Conservation (phyloP, 1,140 invertebrate genomes). For the Diorhabda sublineata region DNA sequence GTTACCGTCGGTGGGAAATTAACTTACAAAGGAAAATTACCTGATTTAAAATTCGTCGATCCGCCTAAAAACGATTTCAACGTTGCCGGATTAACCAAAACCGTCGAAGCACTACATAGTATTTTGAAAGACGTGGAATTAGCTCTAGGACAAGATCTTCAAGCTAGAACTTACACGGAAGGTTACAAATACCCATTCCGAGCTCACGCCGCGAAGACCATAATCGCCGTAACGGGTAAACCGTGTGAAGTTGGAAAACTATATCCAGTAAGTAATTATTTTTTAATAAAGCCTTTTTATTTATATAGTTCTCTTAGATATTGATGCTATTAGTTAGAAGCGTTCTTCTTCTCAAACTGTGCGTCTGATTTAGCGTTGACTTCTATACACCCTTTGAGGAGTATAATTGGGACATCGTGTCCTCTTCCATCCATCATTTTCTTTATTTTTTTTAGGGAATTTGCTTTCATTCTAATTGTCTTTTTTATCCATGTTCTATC, state of each 20-base stretch:
- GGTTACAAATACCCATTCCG: conserved; percentile 60
- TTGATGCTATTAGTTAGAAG: neutral
- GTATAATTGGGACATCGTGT: too few relatives aligned
- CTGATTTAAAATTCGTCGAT: conserved; percentile 51
- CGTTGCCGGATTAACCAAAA: neutral
- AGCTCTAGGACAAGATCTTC: conserved; percentile 33
- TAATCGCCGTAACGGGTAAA: conserved; percentile 50
- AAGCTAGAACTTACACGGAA: conserved; percentile 53
- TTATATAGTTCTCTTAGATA: too few relatives aligned
- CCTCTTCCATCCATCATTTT: too few relatives aligned
- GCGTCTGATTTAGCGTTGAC: neutral
- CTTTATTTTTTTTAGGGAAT: too few relatives aligned
- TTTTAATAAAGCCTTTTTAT: neutral
- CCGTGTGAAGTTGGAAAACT: conserved; percentile 38
- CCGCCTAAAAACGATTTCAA: conserved; percentile 20
- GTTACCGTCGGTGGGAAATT: conserved; percentile 54
- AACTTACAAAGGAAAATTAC: conserved; percentile 53
- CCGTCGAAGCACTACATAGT: conserved; percentile 10
- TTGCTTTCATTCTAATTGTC: too few relatives aligned
- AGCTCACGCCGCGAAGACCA: conserved; percentile 55
- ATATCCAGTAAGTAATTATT: conserved; percentile 25
- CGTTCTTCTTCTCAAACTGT: neutral
- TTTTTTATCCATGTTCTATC: too few relatives aligned
- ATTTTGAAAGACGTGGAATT: conserved; percentile 30
- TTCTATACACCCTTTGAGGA: too few relatives aligned